Evolutionary conservation across 2,888 invertebrate species (phyloP).

Genomic region (Plemyria rubiginata): DNA sequence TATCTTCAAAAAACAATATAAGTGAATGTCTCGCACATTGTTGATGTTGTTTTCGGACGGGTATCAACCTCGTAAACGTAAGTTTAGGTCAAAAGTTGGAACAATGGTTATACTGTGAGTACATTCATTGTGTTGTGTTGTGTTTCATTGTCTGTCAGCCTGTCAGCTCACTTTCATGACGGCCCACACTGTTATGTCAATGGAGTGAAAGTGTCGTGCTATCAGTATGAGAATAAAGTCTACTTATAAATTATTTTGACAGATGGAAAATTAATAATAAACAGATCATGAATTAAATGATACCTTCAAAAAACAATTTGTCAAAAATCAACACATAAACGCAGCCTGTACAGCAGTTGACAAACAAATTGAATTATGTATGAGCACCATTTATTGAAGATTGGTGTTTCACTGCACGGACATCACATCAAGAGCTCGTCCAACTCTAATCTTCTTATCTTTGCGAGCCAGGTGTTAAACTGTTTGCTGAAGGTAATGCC

Average conservation of each 20-base stretch:
- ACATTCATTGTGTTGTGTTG: too few relatives aligned
- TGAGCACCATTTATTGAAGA: not conserved
- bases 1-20: too few relatives aligned
- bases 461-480: constrained; percentile 69
- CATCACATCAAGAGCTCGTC: constrained; percentile 48
- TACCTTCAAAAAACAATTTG: too few relatives aligned
- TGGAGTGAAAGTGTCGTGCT: constrained; percentile 44
- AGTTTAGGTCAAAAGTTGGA: constrained; percentile 52
- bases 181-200: constrained; percentile 59
- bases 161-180: constrained; percentile 70
- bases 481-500: constrained; percentile 57
- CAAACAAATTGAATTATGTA: not conserved
- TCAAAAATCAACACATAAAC: too few relatives aligned
- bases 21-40: too few relatives aligned
- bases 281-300: too few relatives aligned
- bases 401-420: constrained; percentile 17
- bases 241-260: too few relatives aligned
- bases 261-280: too few relatives aligned
- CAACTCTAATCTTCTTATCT: constrained; percentile 67
- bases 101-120: too few relatives aligned
- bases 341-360: too few relatives aligned
- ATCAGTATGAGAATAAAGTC: not conserved
- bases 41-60: too few relatives aligned
- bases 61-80: constrained; percentile 38
- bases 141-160: constrained; percentile 60